These are phyloP conservation scores for Zaprionus vittiger DNA, from an alignment of 1,140 invertebrate genomes.

Conservation along the genomic window DNA sequence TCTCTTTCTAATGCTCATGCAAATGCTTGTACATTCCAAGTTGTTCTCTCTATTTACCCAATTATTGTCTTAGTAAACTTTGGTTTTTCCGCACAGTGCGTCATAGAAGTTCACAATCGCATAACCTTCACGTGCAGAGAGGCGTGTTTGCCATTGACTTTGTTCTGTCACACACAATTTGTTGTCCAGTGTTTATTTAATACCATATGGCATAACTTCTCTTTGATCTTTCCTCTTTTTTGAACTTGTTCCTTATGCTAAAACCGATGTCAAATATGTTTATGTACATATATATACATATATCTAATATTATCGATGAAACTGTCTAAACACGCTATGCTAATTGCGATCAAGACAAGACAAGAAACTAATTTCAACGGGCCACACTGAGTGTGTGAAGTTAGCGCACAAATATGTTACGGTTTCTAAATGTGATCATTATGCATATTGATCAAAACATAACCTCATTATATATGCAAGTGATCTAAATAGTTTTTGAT, in stretches of 20 bases:
- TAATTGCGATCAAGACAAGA: constrained; percentile 46
- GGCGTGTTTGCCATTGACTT: constrained; percentile 14
- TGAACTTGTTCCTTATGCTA: constrained; percentile 38
- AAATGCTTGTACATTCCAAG: constrained; percentile 17
- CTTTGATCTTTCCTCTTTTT: constrained; percentile 53
- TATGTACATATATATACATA: constrained; percentile 23
- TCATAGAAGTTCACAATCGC: not conserved
- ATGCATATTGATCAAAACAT: not conserved
- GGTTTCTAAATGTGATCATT: not conserved
- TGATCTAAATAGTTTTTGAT: not conserved
- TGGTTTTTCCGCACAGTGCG: constrained; percentile 39
- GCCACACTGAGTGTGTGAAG: constrained; percentile 6
- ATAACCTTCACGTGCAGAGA: not conserved
- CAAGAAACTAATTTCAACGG: constrained; percentile 1
- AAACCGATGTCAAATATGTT: constrained; percentile 7
- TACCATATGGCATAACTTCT: constrained; percentile 18
- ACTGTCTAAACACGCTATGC: constrained; percentile 67
- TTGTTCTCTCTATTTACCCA: constrained; percentile 42
- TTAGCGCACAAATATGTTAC: not conserved
- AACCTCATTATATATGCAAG: not conserved
- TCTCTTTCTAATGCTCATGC: not conserved
- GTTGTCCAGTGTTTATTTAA: constrained; percentile 24
- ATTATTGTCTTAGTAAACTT: constrained; percentile 35
- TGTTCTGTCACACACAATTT: constrained; percentile 32
- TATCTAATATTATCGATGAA: constrained; percentile 48